A percentile compares a stretch with the other conserved stretches of the same genome.
Evolutionary conservation across 2,797 vertebrate genomes (phyloP).

Genomic region (Mormyrus proboscirostris): DNA sequence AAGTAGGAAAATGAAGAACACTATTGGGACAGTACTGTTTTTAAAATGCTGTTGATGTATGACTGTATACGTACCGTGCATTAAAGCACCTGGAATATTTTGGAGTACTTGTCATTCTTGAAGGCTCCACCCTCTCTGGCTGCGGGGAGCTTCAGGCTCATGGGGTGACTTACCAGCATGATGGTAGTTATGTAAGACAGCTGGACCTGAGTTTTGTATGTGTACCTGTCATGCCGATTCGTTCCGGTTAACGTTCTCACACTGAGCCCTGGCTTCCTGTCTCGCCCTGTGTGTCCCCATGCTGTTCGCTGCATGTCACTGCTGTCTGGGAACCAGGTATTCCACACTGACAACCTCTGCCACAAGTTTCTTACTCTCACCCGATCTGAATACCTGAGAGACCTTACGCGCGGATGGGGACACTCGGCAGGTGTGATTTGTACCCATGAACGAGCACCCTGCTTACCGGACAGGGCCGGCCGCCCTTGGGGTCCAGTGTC

Average conservation of each 20-base stretch:
- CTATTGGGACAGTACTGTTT: neutral
- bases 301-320: neutral
- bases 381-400: neutral
- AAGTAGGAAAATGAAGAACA: neutral
- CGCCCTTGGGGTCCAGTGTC: neutral
- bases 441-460: neutral
- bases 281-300: too few species aligned
- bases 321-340: neutral
- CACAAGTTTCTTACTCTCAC: neutral
- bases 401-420: neutral
- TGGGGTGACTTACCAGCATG: neutral
- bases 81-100: slow-evolving; percentile 23
- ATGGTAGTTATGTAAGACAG: neutral
- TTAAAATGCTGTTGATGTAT: slow-evolving; percentile 15
- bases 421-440: neutral
- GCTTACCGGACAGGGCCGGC: neutral
- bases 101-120: neutral
- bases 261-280: neutral
- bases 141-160: neutral
- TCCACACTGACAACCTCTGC: neutral
- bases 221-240: neutral
- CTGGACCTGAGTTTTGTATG: neutral
- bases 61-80: slow-evolving; percentile 14
- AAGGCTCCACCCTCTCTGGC: neutral
- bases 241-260: neutral